phyloP scores from a whole-genome alignment of 2,888 invertebrate species.

The Anorthoa munda region DNA sequence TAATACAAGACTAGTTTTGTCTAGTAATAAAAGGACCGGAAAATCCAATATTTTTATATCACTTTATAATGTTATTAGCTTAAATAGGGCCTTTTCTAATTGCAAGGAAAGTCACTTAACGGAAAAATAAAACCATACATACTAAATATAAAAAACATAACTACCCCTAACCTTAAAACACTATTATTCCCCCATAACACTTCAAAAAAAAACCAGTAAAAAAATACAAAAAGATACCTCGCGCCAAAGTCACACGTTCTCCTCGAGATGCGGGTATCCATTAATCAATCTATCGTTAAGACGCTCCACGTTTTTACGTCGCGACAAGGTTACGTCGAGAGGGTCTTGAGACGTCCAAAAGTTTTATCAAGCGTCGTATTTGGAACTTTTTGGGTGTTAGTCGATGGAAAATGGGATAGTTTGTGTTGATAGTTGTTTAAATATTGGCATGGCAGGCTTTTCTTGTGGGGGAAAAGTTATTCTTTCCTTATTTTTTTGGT shows the following conservation, averaged over 20 bases:
- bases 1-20: no score
- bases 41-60: no score
- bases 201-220: conserved; percentile 24
- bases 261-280: conserved; percentile 57
- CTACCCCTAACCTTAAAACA: neutral
- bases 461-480: conserved; percentile 1
- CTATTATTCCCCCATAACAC: conserved; percentile 32
- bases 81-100: no score
- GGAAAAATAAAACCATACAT: no score
- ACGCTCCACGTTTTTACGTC: conserved; percentile 63
- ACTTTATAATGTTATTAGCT: no score
- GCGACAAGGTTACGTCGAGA: conserved; percentile 64
- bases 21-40: no score
- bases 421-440: conserved; percentile 42
- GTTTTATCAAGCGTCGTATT: conserved; percentile 54
- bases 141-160: neutral
- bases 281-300: conserved; percentile 72
- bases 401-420: conserved; percentile 25
- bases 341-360: conserved; percentile 56
- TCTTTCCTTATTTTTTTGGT: neutral
- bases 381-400: conserved; percentile 28
- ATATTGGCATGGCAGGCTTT: conserved; percentile 10
- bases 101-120: no score
- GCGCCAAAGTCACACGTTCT: conserved; percentile 63
- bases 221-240: conserved; percentile 60